Conservation (phyloP, 2,888 invertebrate species). For the Lamellibrachia columna region DNA sequence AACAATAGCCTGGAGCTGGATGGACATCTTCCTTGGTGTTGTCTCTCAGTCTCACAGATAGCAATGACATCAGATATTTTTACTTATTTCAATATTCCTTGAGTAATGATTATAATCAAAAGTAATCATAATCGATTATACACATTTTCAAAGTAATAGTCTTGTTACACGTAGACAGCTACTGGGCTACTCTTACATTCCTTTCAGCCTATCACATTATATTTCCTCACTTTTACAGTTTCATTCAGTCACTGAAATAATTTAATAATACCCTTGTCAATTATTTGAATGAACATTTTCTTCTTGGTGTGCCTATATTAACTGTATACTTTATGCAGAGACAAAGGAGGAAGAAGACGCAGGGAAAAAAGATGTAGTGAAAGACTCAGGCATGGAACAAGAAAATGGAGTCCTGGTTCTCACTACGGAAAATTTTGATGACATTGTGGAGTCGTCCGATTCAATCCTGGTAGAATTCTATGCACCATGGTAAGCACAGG, state of each 20-base stretch:
- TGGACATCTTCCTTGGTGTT: too few relatives aligned
- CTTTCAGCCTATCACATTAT: neutral
- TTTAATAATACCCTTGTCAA: neutral
- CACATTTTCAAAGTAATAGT: too few relatives aligned
- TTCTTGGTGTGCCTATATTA: too few relatives aligned
- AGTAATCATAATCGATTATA: too few relatives aligned
- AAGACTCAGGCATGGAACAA: conserved; percentile 24
- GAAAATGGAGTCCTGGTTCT: conserved; percentile 67
- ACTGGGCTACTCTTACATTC: too few relatives aligned
- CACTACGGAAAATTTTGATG: conserved; percentile 68
- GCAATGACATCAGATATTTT: too few relatives aligned
- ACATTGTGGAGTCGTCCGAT: conserved; percentile 64
- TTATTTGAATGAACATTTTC: neutral
- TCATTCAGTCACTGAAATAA: neutral
- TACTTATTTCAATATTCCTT: too few relatives aligned
- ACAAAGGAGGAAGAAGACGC: conserved; percentile 21
- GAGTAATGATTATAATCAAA: too few relatives aligned
- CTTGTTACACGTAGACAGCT: too few relatives aligned
- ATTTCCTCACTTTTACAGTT: neutral
- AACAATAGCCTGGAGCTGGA: too few relatives aligned
- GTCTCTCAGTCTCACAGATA: too few relatives aligned
- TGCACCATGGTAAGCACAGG: conserved; percentile 60
- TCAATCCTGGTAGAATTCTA: conserved; percentile 66
- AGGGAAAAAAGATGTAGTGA: conserved; percentile 28
- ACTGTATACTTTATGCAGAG: neutral